A percentile compares a stretch with the other conserved stretches of the same genome.
These are phyloP conservation scores for Gonatopus flavifemur DNA, from an alignment of 1,140 invertebrate genomes.

Conservation along the genomic window DNA sequence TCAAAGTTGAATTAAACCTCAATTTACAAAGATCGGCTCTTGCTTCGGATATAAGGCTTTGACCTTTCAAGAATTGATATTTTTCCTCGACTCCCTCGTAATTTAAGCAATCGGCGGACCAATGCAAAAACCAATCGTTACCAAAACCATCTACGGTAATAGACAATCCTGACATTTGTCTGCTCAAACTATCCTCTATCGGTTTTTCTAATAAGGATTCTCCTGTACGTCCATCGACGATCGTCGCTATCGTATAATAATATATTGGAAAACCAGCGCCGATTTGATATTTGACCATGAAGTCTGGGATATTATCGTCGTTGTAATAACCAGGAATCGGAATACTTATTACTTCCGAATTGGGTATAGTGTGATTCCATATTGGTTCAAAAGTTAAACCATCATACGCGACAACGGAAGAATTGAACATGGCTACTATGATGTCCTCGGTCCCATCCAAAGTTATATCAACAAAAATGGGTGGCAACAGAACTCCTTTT, in stretches of 20 bases:
- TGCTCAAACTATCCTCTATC: constrained; percentile 69
- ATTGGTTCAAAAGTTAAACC: constrained; percentile 67
- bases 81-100: constrained; percentile 51
- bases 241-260: constrained; percentile 72
- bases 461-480: constrained; percentile 76
- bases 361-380: constrained; percentile 73
- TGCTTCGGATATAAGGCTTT: constrained; percentile 65
- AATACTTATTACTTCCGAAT: constrained; percentile 67
- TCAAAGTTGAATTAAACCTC: constrained; percentile 70
- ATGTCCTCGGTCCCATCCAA: constrained; percentile 75
- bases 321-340: constrained; percentile 83
- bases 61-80: constrained; percentile 58
- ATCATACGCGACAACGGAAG: constrained; percentile 73
- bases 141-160: constrained; percentile 66
- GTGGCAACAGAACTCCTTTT: constrained; percentile 65
- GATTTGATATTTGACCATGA: constrained; percentile 77
- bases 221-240: constrained; percentile 72
- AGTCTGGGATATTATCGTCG: constrained; percentile 78
- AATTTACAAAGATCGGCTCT: constrained; percentile 72
- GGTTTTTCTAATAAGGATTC: constrained; percentile 65
- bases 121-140: constrained; percentile 76
- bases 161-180: constrained; percentile 68
- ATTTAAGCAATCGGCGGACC: constrained; percentile 69
- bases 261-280: constrained; percentile 76
- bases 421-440: constrained; percentile 72